These are phyloP conservation scores for Saxidomus purpurata DNA, from an alignment of 1,140 invertebrate genomes.

Conservation along the genomic window DNA sequence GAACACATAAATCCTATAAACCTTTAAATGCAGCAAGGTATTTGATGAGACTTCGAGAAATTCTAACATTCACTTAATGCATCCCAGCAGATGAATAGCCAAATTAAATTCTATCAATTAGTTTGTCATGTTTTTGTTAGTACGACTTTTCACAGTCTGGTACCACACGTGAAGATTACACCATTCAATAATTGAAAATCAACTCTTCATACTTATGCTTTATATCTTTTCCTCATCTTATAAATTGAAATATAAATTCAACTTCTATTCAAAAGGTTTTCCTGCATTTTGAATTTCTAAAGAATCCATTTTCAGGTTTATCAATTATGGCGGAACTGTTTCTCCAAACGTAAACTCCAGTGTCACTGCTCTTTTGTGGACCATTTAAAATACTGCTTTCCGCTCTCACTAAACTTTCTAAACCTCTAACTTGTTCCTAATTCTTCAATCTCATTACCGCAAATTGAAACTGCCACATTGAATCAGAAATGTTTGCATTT, in stretches of 20 bases:
- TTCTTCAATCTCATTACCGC: neutral
- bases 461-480: constrained; percentile 40
- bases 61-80: no score
- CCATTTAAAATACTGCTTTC: constrained; percentile 3
- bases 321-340: neutral
- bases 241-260: constrained; percentile 35
- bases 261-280: neutral
- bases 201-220: neutral
- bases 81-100: no score
- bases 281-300: constrained; percentile 23
- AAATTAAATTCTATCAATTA: neutral
- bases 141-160: neutral
- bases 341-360: neutral
- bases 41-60: no score
- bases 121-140: neutral
- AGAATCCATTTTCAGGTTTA: neutral
- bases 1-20: no score
- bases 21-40: no score
- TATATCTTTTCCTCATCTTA: constrained; percentile 35
- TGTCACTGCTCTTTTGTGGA: neutral
- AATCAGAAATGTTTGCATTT: constrained; percentile 46
- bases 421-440: constrained; percentile 29
- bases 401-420: neutral
- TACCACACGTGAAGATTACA: neutral
- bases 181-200: constrained; percentile 24